These are phyloP conservation scores for Rattus rattus DNA, from an alignment of 2,113 vertebrate genomes.

Conservation along the genomic window DNA sequence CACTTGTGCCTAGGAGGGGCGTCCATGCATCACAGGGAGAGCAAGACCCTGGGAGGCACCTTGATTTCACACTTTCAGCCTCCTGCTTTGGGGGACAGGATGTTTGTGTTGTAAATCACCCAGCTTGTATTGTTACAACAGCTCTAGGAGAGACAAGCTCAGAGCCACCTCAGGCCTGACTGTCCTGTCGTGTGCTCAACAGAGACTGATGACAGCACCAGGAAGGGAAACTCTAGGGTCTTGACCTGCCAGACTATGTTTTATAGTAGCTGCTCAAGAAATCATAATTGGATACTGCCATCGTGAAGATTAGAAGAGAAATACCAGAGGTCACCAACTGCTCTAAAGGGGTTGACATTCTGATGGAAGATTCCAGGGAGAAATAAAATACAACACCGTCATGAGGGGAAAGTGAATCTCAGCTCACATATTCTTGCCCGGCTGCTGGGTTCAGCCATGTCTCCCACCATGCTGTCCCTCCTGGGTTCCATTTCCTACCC, in stretches of 20 bases:
- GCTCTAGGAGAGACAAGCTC: not conserved
- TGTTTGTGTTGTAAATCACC: not conserved
- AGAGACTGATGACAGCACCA: not conserved
- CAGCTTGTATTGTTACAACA: not conserved
- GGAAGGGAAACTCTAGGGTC: not conserved
- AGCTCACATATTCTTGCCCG: not conserved
- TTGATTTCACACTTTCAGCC: not conserved
- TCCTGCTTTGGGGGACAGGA: not conserved
- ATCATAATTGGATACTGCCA: not conserved
- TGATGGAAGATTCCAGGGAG: not conserved
- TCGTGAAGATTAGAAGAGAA: not conserved
- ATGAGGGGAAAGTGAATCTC: not conserved
- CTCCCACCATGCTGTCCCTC: not conserved
- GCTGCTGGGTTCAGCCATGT: not conserved
- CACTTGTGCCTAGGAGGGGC: not conserved
- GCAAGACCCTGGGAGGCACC: not conserved
- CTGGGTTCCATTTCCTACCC: not conserved
- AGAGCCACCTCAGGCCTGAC: too few relatives aligned
- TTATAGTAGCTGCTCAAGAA: not conserved
- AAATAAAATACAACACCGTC: not conserved
- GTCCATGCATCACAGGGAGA: rapidly evolving
- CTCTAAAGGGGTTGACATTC: not conserved
- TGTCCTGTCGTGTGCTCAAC: not conserved
- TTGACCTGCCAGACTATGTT: not conserved
- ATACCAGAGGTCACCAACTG: not conserved